Percentiles rank a stretch among this genome's conserved stretches.
These are phyloP conservation scores for Equus przewalskii DNA, from an alignment of 2,113 vertebrate species.

Conservation along the genomic window DNA sequence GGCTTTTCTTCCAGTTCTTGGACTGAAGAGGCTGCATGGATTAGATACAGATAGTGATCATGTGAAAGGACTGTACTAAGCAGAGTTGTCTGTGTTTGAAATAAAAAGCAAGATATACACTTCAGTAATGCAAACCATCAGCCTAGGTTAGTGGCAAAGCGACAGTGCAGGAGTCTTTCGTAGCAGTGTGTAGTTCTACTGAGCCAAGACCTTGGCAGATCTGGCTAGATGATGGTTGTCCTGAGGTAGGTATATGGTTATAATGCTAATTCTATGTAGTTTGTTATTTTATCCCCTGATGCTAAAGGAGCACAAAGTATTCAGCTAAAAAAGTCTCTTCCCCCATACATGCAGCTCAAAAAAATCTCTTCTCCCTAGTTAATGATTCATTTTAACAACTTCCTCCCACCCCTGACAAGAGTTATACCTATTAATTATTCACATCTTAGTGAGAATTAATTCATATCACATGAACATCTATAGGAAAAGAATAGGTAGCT, in stretches of 20 bases:
- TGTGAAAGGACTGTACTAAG: not conserved
- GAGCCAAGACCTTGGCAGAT: not conserved
- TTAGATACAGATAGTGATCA: not conserved
- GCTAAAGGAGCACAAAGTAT: constrained; percentile 26
- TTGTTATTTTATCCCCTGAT: not conserved
- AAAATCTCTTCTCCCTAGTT: not conserved
- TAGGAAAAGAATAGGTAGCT: constrained; percentile 5
- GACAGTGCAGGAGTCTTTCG: not conserved
- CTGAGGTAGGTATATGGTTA: not conserved
- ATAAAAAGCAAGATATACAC: not conserved
- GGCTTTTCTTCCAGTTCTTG: not conserved
- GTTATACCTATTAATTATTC: constrained; percentile 25
- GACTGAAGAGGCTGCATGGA: not conserved
- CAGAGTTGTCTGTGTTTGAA: not conserved
- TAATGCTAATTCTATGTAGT: not conserved
- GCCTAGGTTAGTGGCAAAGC: not conserved
- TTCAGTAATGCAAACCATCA: not conserved
- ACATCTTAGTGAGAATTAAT: constrained; percentile 12
- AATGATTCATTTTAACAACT: constrained; percentile 52
- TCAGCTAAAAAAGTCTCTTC: constrained; percentile 42
- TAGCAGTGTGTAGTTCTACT: not conserved
- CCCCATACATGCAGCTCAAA: not conserved
- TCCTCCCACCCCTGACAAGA: constrained; percentile 1
- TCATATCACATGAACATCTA: not conserved
- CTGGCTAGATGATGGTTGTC: not conserved